These are phyloP conservation scores for Batillaria attramentaria DNA, from an alignment of 1,140 invertebrate species.

Conservation along the genomic window DNA sequence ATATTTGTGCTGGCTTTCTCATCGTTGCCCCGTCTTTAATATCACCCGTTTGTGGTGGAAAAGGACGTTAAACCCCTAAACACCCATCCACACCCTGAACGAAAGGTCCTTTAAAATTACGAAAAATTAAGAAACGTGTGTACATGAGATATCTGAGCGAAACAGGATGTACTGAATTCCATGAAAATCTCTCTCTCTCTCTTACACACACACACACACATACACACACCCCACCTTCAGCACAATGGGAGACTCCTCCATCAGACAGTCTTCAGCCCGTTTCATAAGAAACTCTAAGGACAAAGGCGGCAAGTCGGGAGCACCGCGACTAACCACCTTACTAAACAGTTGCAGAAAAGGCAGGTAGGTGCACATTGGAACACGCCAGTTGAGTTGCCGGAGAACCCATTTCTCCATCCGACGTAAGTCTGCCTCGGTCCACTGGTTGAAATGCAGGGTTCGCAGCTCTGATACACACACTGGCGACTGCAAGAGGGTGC, in stretches of 20 bases:
- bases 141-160: too few relatives aligned
- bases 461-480: not conserved
- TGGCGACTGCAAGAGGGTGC: not conserved
- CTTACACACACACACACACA: not conserved
- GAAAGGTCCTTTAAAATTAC: too few relatives aligned
- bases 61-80: too few relatives aligned
- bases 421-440: conserved; percentile 13
- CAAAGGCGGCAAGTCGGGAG: not conserved
- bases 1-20: too few relatives aligned
- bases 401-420: conserved; percentile 28
- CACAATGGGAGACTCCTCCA: conserved; percentile 13
- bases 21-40: too few relatives aligned
- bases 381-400: conserved; percentile 4
- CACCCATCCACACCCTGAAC: too few relatives aligned
- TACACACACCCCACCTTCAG: conserved; percentile 1
- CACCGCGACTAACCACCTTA: not conserved
- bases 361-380: conserved; percentile 20
- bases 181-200: not conserved
- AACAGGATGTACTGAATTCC: too few relatives aligned
- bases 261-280: not conserved
- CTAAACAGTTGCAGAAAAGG: not conserved
- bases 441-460: conserved; percentile 23
- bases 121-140: too few relatives aligned
- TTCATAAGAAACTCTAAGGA: not conserved
- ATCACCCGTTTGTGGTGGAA: too few relatives aligned